Evolutionary conservation across 2,797 vertebrate genomes (phyloP).

Genomic region (Microctenopoma lineatum): DNA sequence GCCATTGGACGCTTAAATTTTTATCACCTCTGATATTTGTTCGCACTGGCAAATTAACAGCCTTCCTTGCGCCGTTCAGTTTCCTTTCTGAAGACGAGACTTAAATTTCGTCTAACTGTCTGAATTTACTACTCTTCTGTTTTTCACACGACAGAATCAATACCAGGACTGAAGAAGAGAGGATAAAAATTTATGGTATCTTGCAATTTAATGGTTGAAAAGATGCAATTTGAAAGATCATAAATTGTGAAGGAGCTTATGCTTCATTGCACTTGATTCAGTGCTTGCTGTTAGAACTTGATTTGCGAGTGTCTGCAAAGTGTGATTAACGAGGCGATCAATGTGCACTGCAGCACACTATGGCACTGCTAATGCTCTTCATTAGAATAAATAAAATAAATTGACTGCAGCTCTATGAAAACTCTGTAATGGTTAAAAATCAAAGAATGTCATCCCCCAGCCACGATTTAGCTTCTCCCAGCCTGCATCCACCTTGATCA

Average conservation of each 20-base stretch:
- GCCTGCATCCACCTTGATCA: constrained; percentile 93
- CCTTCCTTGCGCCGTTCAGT: constrained; percentile 91
- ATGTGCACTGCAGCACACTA: constrained; percentile 95
- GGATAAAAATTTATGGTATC: constrained; percentile 99
- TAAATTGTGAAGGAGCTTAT: constrained; percentile 99
- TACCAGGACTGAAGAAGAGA: constrained; percentile 98
- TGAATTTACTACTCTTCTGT: constrained; percentile 99
- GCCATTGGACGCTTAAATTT: constrained; percentile 94
- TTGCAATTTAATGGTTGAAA: constrained; percentile 99
- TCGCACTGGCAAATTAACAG: constrained; percentile 99
- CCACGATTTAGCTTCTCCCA: constrained; percentile 92
- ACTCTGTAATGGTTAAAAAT: constrained; percentile 99
- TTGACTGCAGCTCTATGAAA: constrained; percentile 99
- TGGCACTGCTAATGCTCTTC: constrained; percentile 99
- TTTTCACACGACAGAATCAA: constrained; percentile 99
- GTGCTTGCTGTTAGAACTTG: constrained; percentile 99
- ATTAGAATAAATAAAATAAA: constrained; percentile 99
- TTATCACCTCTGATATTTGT: constrained; percentile 99
- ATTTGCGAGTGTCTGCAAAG: constrained; percentile 99
- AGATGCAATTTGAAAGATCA: constrained; percentile 99
- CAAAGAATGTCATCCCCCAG: constrained; percentile 95
- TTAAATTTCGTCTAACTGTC: constrained; percentile 98
- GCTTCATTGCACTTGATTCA: constrained; percentile 99
- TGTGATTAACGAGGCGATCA: constrained; percentile 99
- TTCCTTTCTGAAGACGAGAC: constrained; percentile 96